Evolutionary conservation across 2,113 vertebrate genomes (phyloP), one percentile per base, ranked within the genome.

Genomic region (Thermophis baileyi): DNA sequence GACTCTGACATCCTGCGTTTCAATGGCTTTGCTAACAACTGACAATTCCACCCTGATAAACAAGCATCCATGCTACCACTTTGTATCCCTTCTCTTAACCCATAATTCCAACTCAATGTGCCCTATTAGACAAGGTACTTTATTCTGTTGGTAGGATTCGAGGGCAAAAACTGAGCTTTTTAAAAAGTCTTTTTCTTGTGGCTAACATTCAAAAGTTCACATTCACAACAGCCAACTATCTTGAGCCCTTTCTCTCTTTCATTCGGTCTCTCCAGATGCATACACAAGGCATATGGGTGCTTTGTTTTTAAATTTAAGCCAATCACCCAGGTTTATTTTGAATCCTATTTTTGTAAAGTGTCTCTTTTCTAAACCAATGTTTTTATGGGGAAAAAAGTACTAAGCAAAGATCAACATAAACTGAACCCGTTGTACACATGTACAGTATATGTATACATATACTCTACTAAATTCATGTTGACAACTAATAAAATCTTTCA

Each of bases 1-100:
- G 97, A 96, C 92, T 97, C 97, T 97, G 97, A 99, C 99, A 98
- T 99, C 98, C 97, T 97, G 98, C 97, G 98, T 98, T 99, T 99
- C 99, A 99, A 74, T 63, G 25, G 96, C 97, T n/a, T 97, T 95
- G 97, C 96, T 98, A 98, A 98, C 98, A 98, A 98, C 96, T 96
- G 98, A 97, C 98, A 96, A 97, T 98, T 97, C 97, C 98, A 97
- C 98, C 98, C 97, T 92, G 96, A 98, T 98, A 98, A 98, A 98
- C 98, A 98, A 98, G 98, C 97, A 97, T 97, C 98, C 98, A 98
- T 98, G 98, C 98, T 63, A 93, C 98, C 97, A 97, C 97, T 96
- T 97, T 97, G 2, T 93, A 97, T 97, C 98, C 98, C 98, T 97
- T 96, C 97, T 98, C 98, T 98, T 98, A 98, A 98, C 98, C 98